Conservation (phyloP, 2,113 vertebrate genomes). For the Dicerorhinus sumatrensis region DNA sequence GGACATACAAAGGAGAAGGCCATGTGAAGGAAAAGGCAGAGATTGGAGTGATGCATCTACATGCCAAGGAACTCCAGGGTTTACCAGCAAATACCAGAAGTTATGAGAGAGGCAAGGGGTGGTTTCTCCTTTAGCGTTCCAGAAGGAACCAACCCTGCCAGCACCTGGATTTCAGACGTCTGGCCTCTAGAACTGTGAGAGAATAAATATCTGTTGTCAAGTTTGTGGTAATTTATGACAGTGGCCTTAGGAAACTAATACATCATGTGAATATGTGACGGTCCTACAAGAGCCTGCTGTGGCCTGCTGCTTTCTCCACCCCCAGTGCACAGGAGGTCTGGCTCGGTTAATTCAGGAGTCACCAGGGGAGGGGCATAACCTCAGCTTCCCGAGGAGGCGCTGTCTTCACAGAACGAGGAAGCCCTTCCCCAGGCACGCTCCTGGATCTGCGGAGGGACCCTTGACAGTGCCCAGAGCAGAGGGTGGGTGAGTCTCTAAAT, state of each 20-base stretch:
- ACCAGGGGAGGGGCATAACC: neutral
- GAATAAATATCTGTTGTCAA: neutral
- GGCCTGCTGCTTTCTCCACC: neutral
- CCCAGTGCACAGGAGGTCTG: neutral
- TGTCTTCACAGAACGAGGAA: neutral
- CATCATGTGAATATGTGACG: neutral
- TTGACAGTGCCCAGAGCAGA: accelerated
- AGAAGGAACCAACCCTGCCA: neutral
- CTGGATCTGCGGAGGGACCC: neutral
- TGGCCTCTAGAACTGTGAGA: neutral
- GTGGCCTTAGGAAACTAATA: neutral
- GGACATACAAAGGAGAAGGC: neutral
- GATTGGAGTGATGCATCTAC: accelerated
- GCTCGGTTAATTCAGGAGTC: neutral
- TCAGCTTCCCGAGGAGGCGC: neutral
- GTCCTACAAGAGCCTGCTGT: neutral
- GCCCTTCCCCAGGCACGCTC: neutral
- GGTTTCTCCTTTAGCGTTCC: neutral
- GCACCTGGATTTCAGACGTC: neutral
- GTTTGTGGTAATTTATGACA: neutral
- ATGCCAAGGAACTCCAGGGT: neutral
- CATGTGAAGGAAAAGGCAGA: neutral
- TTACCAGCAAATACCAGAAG: neutral
- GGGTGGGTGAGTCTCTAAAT: neutral
- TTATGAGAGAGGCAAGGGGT: neutral